Percentiles rank a stretch among this genome's conserved stretches.
These are phyloP conservation scores for human DNA, from an alignment of 2,113 vertebrate species.

Conservation along the genomic window GRCh38 chr3:17238501-17239000, in stretches of 20 bases:
- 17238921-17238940: neutral
- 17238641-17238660: neutral
- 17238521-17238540: neutral
- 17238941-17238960: neutral
- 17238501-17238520: neutral
- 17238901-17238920: neutral
- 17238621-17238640: neutral
- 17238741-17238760: neutral
- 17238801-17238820: neutral
- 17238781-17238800: neutral
- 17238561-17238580: neutral
- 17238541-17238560: neutral
- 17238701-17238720: neutral
- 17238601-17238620: neutral
- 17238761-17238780: neutral
- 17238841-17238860: neutral
- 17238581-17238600: neutral
- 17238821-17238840: neutral
- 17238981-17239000: neutral
- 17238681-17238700: neutral
- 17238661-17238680: neutral
- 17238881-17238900: neutral
- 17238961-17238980: neutral
- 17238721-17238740: neutral
- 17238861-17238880: neutral